Percentiles rank a stretch among this genome's conserved stretches.
These are phyloP conservation scores for Drosophila oshimai DNA, from an alignment of 1,140 invertebrate species.

Conservation along the genomic window DNA sequence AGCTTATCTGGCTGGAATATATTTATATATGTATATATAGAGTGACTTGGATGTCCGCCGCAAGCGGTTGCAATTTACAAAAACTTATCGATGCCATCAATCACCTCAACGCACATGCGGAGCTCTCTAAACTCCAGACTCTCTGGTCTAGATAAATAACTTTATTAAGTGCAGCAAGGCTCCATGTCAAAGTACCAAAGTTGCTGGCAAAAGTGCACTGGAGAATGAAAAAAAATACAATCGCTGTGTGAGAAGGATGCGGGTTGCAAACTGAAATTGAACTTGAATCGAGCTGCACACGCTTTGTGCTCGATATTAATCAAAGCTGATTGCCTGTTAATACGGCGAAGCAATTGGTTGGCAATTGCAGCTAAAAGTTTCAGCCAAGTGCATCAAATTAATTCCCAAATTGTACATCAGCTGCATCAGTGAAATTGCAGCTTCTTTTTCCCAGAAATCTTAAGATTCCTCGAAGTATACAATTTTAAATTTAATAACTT, in stretches of 20 bases:
- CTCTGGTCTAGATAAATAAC: constrained; percentile 44
- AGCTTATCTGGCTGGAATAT: constrained; percentile 22
- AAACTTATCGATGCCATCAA: constrained; percentile 81
- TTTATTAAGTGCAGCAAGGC: constrained; percentile 57
- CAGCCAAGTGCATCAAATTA: constrained; percentile 21
- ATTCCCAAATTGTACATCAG: neutral
- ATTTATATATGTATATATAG: too few species aligned
- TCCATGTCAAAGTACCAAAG: constrained; percentile 14
- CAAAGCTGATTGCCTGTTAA: constrained; percentile 43
- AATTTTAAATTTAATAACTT: too few species aligned
- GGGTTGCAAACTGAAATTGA: constrained; percentile 45
- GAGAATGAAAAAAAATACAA: neutral
- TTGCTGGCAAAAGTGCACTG: neutral
- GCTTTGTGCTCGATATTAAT: constrained; percentile 46
- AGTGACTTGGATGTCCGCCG: constrained; percentile 9
- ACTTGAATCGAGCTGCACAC: constrained; percentile 18
- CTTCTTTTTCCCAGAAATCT: too few species aligned
- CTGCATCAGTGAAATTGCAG: neutral
- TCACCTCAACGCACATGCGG: constrained; percentile 45
- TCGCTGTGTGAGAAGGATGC: constrained; percentile 12
- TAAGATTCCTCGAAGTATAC: too few species aligned
- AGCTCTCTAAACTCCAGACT: constrained; percentile 17
- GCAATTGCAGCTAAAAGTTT: constrained; percentile 4
- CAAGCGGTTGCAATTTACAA: constrained; percentile 64
- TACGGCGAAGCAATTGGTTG: constrained; percentile 12